Base-by-base conservation (phyloP, 2,888 invertebrate species). In the Drosophila aldrichi region DNA sequence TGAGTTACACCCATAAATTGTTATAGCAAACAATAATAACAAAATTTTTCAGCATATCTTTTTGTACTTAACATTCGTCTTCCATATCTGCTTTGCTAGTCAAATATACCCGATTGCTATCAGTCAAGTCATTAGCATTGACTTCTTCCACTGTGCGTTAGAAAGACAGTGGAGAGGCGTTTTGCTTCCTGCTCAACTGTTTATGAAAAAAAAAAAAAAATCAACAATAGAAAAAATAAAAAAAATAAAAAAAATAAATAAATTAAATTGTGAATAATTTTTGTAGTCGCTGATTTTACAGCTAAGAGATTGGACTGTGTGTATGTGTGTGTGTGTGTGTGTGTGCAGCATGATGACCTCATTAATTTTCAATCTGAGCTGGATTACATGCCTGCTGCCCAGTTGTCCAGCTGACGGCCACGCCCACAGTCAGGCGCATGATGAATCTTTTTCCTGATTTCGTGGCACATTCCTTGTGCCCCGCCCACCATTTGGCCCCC, bases 321-420 rank as follows among this genome's bases (percentile, higher is more conserved):
- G 40, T 61, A 18, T 34, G 8, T 70, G 51, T 55, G 14, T 71
- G 49, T 63, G 34, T 74, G 62, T 70, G 69, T 74, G 55, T 56
- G 71, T 81, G 61, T 74, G 80, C 75, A 70, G 69, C 72, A 63
- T 86, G 90, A 87, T 87, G 91, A 91, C 91, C 90, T 91, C 91
- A 90, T 91, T 90, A 90, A 90, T 90, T 91, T 90, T 90, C 91
- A 90, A 90, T 91, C 90, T 90, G 91, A 90, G 83, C 91, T 73
- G 87, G 91, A 90, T 90, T 91, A 90, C 80, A 81, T 62, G 75
- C 63, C 75, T 32, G 57, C 64, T 72, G 71, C 54, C 75, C 78
- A 82, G 61, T 64, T 80, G 77, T 64, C 77, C 76, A 57, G 18
- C 51, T 66, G 68, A 68, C 51, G 59, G 16, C 34, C 38, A 68